phyloP scores from a whole-genome alignment of 2,797 vertebrate genomes.

The Thamnophis elegans region DNA sequence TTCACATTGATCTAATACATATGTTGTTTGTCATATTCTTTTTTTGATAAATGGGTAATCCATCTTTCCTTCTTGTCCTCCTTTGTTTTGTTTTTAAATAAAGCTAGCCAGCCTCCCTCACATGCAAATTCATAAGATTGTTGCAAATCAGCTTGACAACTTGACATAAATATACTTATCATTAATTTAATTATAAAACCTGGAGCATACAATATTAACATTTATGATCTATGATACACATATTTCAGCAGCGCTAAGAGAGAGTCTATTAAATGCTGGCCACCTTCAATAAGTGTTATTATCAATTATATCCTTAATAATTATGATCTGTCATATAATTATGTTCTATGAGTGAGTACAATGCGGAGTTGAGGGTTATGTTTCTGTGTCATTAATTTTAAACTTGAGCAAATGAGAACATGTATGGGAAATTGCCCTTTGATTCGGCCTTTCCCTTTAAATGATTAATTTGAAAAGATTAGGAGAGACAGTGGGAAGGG shows the following conservation, averaged over 20 bases:
- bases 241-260: slow-evolving; percentile 40
- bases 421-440: slow-evolving; percentile 42
- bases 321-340: slow-evolving; percentile 46
- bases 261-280: slow-evolving; percentile 54
- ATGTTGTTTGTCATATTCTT: slow-evolving; percentile 56
- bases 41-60: slow-evolving; percentile 48
- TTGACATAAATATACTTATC: slow-evolving; percentile 52
- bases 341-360: slow-evolving; percentile 42
- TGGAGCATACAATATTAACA: slow-evolving; percentile 39
- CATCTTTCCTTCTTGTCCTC: slow-evolving; percentile 9
- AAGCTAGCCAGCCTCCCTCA: slow-evolving; percentile 53
- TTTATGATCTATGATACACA: slow-evolving; percentile 34
- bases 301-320: slow-evolving; percentile 62
- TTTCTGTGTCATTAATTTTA: slow-evolving; percentile 53
- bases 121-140: slow-evolving; percentile 36
- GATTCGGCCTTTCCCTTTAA: slow-evolving; percentile 40
- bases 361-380: slow-evolving; percentile 30
- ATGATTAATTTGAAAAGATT: slow-evolving; percentile 27
- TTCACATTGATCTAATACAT: slow-evolving; percentile 56
- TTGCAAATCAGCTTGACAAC: slow-evolving; percentile 14
- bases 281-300: slow-evolving; percentile 51
- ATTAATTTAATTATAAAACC: slow-evolving; percentile 58
- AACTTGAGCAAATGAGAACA: slow-evolving; percentile 32
- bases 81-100: slow-evolving; percentile 44
- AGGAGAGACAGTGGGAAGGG: not conserved